A percentile compares a stretch with the other conserved stretches of the same genome.
phyloP scores from a whole-genome alignment of 2,113 vertebrate genomes.

The Rhinoptilus africanus region DNA sequence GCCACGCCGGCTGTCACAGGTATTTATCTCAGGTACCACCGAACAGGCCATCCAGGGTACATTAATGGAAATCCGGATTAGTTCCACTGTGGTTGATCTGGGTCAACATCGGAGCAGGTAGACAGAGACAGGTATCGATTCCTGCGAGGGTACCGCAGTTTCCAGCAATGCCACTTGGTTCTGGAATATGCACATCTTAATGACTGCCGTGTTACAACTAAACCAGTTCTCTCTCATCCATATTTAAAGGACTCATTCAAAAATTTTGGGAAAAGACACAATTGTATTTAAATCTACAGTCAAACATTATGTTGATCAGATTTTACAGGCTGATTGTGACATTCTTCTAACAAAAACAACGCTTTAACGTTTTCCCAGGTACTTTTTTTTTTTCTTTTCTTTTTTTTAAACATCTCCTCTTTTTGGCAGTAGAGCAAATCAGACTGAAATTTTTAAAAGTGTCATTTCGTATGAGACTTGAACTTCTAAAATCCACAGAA shows the following conservation, averaged over 20 bases:
- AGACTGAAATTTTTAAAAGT: background rate
- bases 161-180: background rate
- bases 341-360: background rate
- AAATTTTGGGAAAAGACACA: background rate
- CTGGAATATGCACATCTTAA: background rate
- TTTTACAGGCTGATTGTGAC: background rate
- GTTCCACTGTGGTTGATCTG: background rate
- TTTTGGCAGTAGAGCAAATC: background rate
- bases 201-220: background rate
- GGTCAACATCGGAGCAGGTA: background rate
- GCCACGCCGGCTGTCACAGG: background rate
- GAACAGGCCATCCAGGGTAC: background rate
- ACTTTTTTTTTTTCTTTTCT: too few relatives aligned
- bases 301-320: background rate
- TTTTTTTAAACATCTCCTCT: background rate
- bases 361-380: background rate
- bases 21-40: background rate
- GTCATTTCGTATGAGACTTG: rapidly evolving
- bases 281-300: background rate
- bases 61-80: background rate
- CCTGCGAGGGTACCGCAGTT: background rate
- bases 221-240: background rate
- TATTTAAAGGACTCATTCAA: background rate
- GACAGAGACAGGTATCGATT: rapidly evolving
- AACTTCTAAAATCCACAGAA: background rate